Percentiles rank a stretch among this genome's conserved stretches.
phyloP scores from a whole-genome alignment of 2,797 vertebrate species.

The Gymnopithys bicolor region DNA sequence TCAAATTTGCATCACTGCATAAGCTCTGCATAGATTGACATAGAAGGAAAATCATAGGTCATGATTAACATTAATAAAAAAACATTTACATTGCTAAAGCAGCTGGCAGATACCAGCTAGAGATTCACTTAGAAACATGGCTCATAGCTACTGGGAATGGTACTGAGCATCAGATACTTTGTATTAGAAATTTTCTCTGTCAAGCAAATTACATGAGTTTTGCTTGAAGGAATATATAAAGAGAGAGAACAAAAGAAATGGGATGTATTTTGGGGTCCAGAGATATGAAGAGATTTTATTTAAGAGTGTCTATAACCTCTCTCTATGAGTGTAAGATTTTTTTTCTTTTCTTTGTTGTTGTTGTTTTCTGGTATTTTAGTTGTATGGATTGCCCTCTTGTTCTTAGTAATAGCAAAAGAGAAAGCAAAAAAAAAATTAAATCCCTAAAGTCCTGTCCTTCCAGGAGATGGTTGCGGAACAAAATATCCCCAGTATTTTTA shows the following conservation, averaged over 20 bases:
- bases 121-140: slow-evolving; percentile 39
- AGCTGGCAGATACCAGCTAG: slow-evolving; percentile 20
- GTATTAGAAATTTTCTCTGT: slow-evolving; percentile 46
- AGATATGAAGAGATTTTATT: background rate
- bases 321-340: background rate
- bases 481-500: background rate
- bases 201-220: slow-evolving; percentile 46
- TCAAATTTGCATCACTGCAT: background rate
- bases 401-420: background rate
- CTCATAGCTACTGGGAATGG: slow-evolving; percentile 35
- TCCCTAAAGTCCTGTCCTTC: background rate
- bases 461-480: background rate
- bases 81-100: background rate
- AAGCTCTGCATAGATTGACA: slow-evolving; percentile 13
- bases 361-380: background rate
- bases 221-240: slow-evolving; percentile 35
- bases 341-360: background rate
- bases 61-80: slow-evolving; percentile 56
- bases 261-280: background rate
- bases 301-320: background rate
- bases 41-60: slow-evolving; percentile 28
- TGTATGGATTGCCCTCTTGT: background rate
- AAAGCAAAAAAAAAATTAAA: background rate
- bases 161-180: slow-evolving; percentile 15
- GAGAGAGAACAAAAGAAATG: slow-evolving; percentile 37